These are phyloP conservation scores for Sinella curviseta DNA, from an alignment of 1,140 invertebrate genomes.

Conservation along the genomic window DNA sequence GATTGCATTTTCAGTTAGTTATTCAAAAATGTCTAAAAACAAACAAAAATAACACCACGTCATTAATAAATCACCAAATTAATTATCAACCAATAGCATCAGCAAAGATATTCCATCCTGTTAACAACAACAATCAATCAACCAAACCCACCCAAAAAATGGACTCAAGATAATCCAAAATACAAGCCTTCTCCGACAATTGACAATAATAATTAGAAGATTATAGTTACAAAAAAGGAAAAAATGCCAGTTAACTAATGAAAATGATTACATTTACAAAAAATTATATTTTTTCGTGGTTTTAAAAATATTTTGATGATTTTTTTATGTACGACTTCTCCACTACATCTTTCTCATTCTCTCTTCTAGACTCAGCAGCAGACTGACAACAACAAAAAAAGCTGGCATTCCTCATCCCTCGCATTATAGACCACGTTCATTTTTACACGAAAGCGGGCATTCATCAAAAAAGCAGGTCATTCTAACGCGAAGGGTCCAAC, in stretches of 20 bases:
- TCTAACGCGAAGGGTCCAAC: too few relatives aligned
- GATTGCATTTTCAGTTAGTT: slow-evolving; percentile 21
- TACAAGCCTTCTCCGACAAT: too few relatives aligned
- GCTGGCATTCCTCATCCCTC: too few relatives aligned
- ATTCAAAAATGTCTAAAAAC: slow-evolving; percentile 1
- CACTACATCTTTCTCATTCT: neutral
- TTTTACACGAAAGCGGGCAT: too few relatives aligned
- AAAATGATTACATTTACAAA: neutral
- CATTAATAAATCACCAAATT: neutral
- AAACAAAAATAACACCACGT: neutral
- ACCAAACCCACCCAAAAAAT: too few relatives aligned
- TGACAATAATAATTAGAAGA: too few relatives aligned
- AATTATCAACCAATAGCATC: neutral
- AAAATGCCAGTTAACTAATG: too few relatives aligned
- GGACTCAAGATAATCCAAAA: too few relatives aligned
- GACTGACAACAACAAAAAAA: neutral
- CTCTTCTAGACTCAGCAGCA: neutral
- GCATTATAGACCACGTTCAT: too few relatives aligned
- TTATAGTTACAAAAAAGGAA: too few relatives aligned
- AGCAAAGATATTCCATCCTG: too few relatives aligned
- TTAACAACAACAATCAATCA: neutral
- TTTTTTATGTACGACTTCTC: neutral
- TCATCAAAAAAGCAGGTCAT: too few relatives aligned
- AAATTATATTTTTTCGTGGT: neutral
- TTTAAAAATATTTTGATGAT: neutral